Conservation (phyloP, 2,113 vertebrate species). For the Lipotes vexillifer region DNA sequence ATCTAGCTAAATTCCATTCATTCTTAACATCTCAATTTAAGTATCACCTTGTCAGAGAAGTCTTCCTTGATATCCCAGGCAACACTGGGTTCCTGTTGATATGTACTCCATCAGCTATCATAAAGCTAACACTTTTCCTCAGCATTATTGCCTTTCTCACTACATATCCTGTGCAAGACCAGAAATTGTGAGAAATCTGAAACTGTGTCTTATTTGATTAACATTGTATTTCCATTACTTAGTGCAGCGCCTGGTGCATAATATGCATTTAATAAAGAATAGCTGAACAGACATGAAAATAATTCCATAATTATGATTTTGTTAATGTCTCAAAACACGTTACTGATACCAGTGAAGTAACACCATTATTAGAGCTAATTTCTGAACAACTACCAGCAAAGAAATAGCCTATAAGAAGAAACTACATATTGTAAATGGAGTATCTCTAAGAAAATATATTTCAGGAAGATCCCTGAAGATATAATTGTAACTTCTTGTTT, state of each 20-base stretch:
- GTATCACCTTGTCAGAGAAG: background rate
- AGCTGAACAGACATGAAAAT: background rate
- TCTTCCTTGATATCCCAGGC: background rate
- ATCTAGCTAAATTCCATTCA: background rate
- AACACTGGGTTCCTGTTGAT: background rate
- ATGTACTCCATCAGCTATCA: background rate
- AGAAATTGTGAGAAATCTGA: background rate
- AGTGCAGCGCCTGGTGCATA: background rate
- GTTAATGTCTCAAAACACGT: background rate
- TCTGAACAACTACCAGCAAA: background rate
- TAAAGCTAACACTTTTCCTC: background rate
- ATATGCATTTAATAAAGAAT: background rate
- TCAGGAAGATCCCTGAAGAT: background rate
- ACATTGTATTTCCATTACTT: background rate
- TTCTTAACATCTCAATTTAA: background rate
- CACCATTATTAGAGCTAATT: background rate
- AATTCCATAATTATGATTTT: background rate
- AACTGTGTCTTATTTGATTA: background rate
- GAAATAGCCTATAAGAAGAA: background rate
- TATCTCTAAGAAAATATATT: background rate
- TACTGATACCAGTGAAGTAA: background rate
- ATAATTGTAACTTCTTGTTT: background rate
- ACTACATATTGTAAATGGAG: background rate
- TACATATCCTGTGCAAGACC: background rate
- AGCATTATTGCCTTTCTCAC: background rate